These are phyloP conservation scores for Lineus longissimus DNA, from an alignment of 1,140 invertebrate genomes.

Conservation along the genomic window DNA sequence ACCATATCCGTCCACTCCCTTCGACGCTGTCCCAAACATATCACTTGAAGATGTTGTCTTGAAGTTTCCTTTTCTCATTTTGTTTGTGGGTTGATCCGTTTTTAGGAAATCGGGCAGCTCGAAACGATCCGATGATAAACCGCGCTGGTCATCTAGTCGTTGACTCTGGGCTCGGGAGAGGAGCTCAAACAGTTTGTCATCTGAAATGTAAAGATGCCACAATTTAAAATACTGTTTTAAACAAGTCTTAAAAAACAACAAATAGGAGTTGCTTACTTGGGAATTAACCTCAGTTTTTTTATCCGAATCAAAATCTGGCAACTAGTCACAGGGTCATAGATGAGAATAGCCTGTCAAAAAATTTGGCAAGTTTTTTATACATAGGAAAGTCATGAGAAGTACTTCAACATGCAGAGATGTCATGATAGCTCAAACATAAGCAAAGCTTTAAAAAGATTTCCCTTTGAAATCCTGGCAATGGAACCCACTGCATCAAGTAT, in stretches of 20 bases:
- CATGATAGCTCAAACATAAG: too few species aligned
- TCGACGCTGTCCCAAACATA: constrained; percentile 5
- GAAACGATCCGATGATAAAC: constrained; percentile 71
- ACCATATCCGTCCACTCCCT: constrained; percentile 16
- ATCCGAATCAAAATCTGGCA: too few species aligned
- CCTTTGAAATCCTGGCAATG: too few species aligned
- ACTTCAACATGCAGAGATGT: too few species aligned
- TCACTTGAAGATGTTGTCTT: not conserved
- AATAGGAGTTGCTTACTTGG: constrained; percentile 4
- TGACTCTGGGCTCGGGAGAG: constrained; percentile 71
- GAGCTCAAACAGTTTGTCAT: constrained; percentile 61
- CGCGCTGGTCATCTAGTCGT: constrained; percentile 75
- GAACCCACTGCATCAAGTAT: too few species aligned
- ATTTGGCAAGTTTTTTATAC: too few species aligned
- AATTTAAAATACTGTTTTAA: too few species aligned
- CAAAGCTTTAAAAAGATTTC: too few species aligned
- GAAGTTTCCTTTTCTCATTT: constrained; percentile 12
- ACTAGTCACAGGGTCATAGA: too few species aligned
- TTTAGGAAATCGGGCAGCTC: constrained; percentile 76
- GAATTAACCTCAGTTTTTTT: constrained; percentile 11
- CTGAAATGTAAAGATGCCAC: constrained; percentile 19
- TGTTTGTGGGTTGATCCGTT: constrained; percentile 17
- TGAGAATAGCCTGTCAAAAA: too few species aligned
- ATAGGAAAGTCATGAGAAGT: too few species aligned
- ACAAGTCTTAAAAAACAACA: too few species aligned